Base-by-base conservation (phyloP, 2,113 vertebrate species). In the Oenanthe oenanthe region DNA sequence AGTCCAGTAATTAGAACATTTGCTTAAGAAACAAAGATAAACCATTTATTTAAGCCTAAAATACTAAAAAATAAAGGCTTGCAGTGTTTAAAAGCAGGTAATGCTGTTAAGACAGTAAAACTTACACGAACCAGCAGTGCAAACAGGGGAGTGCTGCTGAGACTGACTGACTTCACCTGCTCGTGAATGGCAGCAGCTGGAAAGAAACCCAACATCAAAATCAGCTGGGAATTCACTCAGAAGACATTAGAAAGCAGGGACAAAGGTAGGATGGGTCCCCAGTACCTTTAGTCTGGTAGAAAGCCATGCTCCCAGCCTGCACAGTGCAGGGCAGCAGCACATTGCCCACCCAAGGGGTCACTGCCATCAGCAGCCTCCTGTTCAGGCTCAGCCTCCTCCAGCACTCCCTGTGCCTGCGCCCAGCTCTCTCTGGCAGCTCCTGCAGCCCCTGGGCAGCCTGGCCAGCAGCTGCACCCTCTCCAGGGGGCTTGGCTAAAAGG, bases 291-390 rank as follows among this genome's bases (percentile, higher is more conserved):
- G 97, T 97, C 4, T 65, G 80, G 18, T 12, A 50, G 12, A 54
- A 45, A 5, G 80, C 29, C 15, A 89, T 80, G 67, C 17, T 92
- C 16, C 38, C 85, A 24, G 84, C 10, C 3, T 53, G 3, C 47
- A 63, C 4, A 85, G 80, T 54, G 54, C 79, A 45, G 4, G 96
- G 97, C 56, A 99, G 81, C 18, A 98, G 66, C 31, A 98, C 73
- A 1, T 99, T 97, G 2, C 99, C 99, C 68, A 99, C 95, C 99
- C 99, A 99, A 0, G 99, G 98, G 1, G 95, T 95, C 56, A 99
- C 92, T 0, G 98, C 98, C 45, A 97, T 65, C 48, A 98, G 96
- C 10, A 99, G 98, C 51, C 91, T 91, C 34, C 95, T 97, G 42
- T 95, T 83, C 7, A 98, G 60, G 14, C 51, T 93, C 36, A 87